A percentile compares a stretch with the other conserved stretches of the same genome.
Conservation (phyloP, 2,113 vertebrate genomes). For the Erythrocebus patas region DNA sequence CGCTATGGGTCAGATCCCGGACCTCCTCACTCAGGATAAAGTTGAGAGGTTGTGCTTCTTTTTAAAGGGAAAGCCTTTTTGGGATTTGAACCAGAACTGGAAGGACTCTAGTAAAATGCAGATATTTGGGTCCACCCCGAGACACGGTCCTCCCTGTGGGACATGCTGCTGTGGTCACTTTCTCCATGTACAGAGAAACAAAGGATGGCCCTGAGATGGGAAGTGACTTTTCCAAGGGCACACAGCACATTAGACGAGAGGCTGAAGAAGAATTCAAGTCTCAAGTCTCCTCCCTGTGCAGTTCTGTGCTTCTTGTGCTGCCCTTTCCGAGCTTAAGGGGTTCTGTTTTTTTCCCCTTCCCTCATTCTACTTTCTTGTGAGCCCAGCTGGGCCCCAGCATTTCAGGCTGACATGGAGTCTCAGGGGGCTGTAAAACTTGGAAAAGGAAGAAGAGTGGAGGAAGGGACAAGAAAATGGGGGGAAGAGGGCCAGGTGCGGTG, state of each 20-base stretch:
- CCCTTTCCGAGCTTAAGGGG: neutral
- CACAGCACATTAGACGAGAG: neutral
- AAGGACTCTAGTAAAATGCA: neutral
- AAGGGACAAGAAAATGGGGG: neutral
- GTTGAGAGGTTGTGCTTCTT: neutral
- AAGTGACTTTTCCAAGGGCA: neutral
- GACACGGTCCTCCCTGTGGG: neutral
- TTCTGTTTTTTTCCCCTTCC: neutral
- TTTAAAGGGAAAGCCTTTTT: neutral
- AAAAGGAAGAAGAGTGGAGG: neutral
- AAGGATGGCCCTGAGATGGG: neutral
- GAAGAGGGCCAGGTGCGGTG: neutral
- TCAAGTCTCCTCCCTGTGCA: rapidly evolving
- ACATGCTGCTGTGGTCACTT: neutral
- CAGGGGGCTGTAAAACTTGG: neutral
- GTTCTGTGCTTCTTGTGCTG: rapidly evolving
- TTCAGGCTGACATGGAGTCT: neutral
- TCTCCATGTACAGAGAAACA: neutral
- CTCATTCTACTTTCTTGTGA: neutral
- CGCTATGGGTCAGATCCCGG: neutral
- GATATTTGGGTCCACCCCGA: neutral
- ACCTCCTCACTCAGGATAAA: neutral
- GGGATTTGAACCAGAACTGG: neutral
- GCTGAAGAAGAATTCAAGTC: neutral
- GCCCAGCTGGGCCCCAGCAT: neutral